Percentiles rank a stretch among this genome's conserved stretches.
These are phyloP conservation scores for Dolomedes plantarius DNA, from an alignment of 2,888 invertebrate species.

Conservation along the genomic window DNA sequence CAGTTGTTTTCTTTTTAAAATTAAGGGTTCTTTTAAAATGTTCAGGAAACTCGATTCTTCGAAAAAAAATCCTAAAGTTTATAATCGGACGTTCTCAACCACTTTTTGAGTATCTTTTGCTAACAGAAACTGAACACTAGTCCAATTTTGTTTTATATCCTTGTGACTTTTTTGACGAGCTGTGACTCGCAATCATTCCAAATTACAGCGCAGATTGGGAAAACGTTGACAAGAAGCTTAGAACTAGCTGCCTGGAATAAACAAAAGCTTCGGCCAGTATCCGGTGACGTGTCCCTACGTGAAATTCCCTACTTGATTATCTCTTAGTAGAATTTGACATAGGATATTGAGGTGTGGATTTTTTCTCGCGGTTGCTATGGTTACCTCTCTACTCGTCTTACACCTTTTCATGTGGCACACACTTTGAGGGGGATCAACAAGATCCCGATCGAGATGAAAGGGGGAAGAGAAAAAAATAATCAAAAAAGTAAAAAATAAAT, in stretches of 20 bases:
- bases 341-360: conserved; percentile 56
- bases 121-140: conserved; percentile 30
- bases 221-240: conserved; percentile 51
- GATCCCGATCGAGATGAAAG: conserved; percentile 21
- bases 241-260: conserved; percentile 36
- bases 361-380: conserved; percentile 49
- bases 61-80: no score
- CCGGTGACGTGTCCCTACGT: conserved; percentile 46
- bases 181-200: conserved; percentile 22
- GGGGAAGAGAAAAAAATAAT: conserved; percentile 16
- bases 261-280: conserved; percentile 44
- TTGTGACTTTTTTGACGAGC: conserved; percentile 11
- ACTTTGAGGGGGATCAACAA: conserved; percentile 52
- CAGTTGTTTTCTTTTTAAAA: no score
- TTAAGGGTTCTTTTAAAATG: no score
- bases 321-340: conserved; percentile 53
- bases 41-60: no score
- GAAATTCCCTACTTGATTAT: conserved; percentile 64
- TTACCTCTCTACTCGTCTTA: conserved; percentile 36
- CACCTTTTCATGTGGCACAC: conserved; percentile 39
- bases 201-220: conserved; percentile 47
- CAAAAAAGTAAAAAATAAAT: no score
- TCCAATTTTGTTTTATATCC: conserved; percentile 31
- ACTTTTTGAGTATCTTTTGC: no score
- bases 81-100: no score